These are phyloP conservation scores for Podarcis siculus DNA, from an alignment of 2,797 vertebrate species.

Conservation along the genomic window DNA sequence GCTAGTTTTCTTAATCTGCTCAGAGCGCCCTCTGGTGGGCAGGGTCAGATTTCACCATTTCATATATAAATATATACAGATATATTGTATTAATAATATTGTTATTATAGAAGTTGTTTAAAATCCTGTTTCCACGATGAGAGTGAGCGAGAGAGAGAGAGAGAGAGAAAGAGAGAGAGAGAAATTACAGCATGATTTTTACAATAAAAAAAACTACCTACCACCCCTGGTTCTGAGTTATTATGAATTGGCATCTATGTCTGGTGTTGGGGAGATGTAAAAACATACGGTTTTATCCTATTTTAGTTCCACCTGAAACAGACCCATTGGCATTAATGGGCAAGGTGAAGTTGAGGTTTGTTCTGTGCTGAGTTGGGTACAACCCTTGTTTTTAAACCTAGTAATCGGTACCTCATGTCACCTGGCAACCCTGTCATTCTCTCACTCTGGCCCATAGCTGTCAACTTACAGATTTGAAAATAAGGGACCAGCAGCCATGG, in stretches of 20 bases:
- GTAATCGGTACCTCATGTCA: background rate
- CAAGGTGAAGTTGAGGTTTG: too few relatives aligned
- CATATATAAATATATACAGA: conserved; percentile 70
- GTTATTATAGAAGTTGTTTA: conserved; percentile 22
- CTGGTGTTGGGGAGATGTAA: too few relatives aligned
- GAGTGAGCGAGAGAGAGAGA: background rate
- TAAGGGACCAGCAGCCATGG: too few relatives aligned
- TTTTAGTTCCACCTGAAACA: too few relatives aligned
- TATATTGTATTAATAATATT: conserved; percentile 38
- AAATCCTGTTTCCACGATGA: conserved; percentile 11
- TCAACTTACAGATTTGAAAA: too few relatives aligned
- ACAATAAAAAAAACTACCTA: conserved; percentile 75
- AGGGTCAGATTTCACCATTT: conserved; percentile 53
- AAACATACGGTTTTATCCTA: too few relatives aligned
- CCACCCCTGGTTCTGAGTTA: conserved; percentile 24
- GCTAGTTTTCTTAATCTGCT: conserved; percentile 30
- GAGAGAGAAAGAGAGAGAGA: conserved; percentile 8
- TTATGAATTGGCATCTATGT: background rate
- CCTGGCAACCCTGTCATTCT: background rate
- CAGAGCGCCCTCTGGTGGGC: conserved; percentile 27
- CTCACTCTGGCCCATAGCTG: background rate
- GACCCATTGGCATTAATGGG: too few relatives aligned
- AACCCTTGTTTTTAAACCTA: background rate
- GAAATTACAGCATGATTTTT: conserved; percentile 63
- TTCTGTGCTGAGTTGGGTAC: too few relatives aligned